These are phyloP conservation scores for Neotoxoptera formosana DNA, from an alignment of 1,140 invertebrate genomes.

Conservation along the genomic window DNA sequence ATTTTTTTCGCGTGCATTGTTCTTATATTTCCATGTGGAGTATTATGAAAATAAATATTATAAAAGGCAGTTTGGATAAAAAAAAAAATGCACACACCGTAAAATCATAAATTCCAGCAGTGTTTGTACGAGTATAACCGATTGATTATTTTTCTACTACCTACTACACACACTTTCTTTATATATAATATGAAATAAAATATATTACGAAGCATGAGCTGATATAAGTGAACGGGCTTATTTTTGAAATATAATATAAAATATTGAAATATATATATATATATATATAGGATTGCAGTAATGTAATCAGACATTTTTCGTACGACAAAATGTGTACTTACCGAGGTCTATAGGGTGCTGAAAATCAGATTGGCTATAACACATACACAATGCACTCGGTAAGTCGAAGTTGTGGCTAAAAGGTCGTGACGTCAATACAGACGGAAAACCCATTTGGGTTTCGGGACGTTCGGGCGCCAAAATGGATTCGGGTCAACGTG, in stretches of 20 bases:
- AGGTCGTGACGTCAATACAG: slow-evolving; percentile 24
- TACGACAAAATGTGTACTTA: not conserved
- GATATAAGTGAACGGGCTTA: not conserved
- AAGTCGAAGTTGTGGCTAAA: not conserved
- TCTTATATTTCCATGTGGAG: not conserved
- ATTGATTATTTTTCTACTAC: too few species aligned
- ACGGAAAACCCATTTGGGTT: slow-evolving; percentile 22
- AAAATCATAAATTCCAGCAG: too few species aligned
- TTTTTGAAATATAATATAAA: not conserved
- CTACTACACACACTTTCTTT: too few species aligned
- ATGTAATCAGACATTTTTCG: not conserved
- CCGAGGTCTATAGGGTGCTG: not conserved
- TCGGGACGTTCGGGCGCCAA: slow-evolving; percentile 43
- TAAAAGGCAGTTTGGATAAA: not conserved
- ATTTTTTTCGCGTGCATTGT: not conserved
- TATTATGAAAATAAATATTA: not conserved
- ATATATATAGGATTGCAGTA: not conserved
- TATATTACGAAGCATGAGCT: not conserved
- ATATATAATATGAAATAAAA: not conserved
- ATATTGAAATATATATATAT: too few species aligned
- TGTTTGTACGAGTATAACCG: too few species aligned
- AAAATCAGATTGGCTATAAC: not conserved
- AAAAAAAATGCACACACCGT: not conserved
- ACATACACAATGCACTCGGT: not conserved
- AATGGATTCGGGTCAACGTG: slow-evolving; percentile 6